phyloP scores from a whole-genome alignment of 2,888 invertebrate genomes.

The Lycocerus yunnanus region DNA sequence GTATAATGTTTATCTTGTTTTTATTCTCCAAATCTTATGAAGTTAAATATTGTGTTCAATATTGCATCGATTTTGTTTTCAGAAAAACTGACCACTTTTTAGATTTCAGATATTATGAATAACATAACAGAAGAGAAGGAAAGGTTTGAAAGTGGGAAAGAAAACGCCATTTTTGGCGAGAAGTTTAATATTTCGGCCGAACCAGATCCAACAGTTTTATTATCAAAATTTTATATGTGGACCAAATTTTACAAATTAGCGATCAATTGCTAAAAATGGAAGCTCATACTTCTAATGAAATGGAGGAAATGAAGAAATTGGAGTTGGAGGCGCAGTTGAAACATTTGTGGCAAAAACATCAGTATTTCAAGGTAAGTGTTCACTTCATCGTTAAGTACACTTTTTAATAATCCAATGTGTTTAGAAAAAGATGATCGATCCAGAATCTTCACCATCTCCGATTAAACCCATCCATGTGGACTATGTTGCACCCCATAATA shows the following conservation, averaged over 20 bases:
- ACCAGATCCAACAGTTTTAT: not conserved
- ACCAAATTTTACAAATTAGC: not conserved
- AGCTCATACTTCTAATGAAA: not conserved
- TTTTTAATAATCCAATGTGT: too few species aligned
- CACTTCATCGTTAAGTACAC: not conserved
- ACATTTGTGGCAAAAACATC: not conserved
- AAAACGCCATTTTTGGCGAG: not conserved
- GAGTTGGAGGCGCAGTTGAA: not conserved
- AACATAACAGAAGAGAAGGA: not conserved
- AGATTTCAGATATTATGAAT: not conserved
- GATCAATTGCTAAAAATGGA: not conserved
- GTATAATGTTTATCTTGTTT: not conserved
- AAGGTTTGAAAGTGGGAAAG: not conserved
- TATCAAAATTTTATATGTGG: not conserved
- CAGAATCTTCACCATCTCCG: not conserved
- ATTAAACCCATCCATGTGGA: slow-evolving; percentile 18
- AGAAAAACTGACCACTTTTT: too few species aligned
- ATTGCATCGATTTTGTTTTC: too few species aligned
- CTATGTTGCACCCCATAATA: slow-evolving; percentile 36
- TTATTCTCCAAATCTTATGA: too few species aligned
- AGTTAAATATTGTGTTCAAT: too few species aligned
- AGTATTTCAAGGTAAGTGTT: not conserved
- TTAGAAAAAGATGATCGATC: not conserved
- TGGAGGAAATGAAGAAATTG: not conserved
- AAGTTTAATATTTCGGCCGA: not conserved